Base-by-base conservation (phyloP, 2,113 vertebrate species). In the Osmerus mordax region DNA sequence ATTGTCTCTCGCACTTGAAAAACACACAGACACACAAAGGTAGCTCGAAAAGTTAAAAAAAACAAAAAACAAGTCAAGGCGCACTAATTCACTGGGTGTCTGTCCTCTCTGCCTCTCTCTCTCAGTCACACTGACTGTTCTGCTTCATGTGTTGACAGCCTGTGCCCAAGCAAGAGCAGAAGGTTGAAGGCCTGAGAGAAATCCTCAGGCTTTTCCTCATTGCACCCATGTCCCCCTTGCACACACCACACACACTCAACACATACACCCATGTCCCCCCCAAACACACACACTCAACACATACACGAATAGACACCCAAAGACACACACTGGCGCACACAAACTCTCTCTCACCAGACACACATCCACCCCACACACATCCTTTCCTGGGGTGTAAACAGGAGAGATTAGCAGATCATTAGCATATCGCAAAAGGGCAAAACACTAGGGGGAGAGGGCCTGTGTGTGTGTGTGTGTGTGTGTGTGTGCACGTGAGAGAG, bases 371-470 rank as follows among this genome's bases (percentile, higher is more conserved):
- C 82, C 56, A 54, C 69, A 63, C 69, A 19, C 70, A 65, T 62
- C 71, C 55, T 32, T 47, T 68, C 66, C 23, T 68, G 52, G 84
- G 78, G 87, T 89, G 86, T 87, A 89, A 87, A 90, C 87, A 82
- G 70, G 80, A 80, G 86, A 90, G 87, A 88, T 89, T 90, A 89
- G 89, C 87, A 86, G 84, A 88, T 90, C 84, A 89, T 89, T 90
- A 90, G 79, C 87, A 89, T 89, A 89, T 83, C 86, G 83, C 87
- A 80, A 75, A 81, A 83, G 87, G 85, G 65, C 65, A 82, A 73
- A 81, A 81, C 87, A 89, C 87, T 74, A 53, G 84, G 87, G 84
- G 83, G 67, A 51, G 18, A 65, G 63, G 32, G 32, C 79, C 51
- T 69, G 56, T 77, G 13, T 73, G 70, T 41, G 63, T 72, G 25